Percentiles rank a stretch among this genome's conserved stretches.
These are phyloP conservation scores for Alligator sinensis DNA, from an alignment of 2,113 vertebrate genomes.

Conservation along the genomic window DNA sequence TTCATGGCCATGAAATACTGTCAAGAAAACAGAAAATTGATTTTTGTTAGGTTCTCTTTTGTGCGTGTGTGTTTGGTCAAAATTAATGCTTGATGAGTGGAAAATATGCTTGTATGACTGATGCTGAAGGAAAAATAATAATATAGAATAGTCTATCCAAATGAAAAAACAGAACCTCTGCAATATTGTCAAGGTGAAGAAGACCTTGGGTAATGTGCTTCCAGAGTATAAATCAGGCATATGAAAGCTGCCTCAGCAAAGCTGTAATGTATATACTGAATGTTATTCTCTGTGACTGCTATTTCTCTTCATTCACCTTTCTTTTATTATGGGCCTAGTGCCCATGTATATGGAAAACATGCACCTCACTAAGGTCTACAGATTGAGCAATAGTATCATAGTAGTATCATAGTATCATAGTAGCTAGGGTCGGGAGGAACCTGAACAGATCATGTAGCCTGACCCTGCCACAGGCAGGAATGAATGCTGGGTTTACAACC, in stretches of 20 bases:
- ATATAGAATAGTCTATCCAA: background rate
- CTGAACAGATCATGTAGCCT: too few relatives aligned
- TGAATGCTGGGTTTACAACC: too few relatives aligned
- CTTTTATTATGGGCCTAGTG: background rate
- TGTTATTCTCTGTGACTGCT: slow-evolving; percentile 32
- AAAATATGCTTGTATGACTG: background rate
- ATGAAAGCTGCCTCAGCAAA: background rate
- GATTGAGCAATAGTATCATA: too few relatives aligned
- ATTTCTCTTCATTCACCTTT: slow-evolving; percentile 37
- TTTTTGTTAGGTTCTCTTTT: background rate
- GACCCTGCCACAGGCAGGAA: too few relatives aligned
- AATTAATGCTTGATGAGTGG: background rate
- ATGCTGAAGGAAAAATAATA: background rate
- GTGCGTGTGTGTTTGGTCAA: background rate
- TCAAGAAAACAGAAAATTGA: background rate
- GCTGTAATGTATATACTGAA: slow-evolving; percentile 38
- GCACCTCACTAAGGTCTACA: too few relatives aligned
- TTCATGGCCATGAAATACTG: background rate
- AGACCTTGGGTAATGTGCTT: background rate
- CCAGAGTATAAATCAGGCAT: slow-evolving; percentile 12
- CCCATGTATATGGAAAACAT: too few relatives aligned
- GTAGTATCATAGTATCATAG: too few relatives aligned
- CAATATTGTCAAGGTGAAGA: background rate
- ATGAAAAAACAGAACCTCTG: background rate
- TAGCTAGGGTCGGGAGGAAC: too few relatives aligned